Conservation (phyloP, 2,113 vertebrate species). For the Orthonyx spaldingii region DNA sequence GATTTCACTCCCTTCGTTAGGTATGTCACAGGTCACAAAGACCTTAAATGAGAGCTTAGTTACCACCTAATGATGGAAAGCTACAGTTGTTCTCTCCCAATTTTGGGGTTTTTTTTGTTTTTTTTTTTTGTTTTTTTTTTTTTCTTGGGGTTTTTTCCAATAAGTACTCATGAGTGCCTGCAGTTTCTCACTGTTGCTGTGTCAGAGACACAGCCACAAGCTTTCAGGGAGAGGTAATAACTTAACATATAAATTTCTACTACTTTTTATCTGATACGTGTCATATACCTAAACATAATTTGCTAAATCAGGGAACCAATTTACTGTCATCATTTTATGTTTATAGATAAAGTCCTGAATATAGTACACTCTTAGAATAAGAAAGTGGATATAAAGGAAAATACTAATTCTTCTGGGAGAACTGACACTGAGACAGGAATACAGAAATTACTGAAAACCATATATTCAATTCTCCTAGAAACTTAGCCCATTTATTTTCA, state of each 20-base stretch:
- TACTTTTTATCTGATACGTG: not conserved
- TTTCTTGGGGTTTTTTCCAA: not conserved
- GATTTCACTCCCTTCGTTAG: not conserved
- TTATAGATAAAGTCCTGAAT: not conserved
- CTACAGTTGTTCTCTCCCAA: not conserved
- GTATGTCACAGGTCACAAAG: not conserved
- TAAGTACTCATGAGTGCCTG: not conserved
- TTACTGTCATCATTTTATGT: not conserved
- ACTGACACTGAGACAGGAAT: not conserved
- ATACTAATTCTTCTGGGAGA: not conserved
- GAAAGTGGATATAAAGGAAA: not conserved
- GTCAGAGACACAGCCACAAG: not conserved
- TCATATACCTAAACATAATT: not conserved
- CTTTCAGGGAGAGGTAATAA: not conserved
- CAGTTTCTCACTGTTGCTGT: not conserved
- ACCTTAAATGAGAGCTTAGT: not conserved
- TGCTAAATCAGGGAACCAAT: not conserved
- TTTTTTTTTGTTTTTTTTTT: not conserved
- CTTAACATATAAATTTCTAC: not conserved
- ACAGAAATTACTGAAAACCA: not conserved
- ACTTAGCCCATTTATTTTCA: not conserved
- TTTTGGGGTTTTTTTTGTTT: not conserved
- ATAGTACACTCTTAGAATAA: not conserved
- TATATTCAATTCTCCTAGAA: not conserved
- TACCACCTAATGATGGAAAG: not conserved